phyloP scores from a whole-genome alignment of 2,888 invertebrate genomes.

The Lithophane socia region DNA sequence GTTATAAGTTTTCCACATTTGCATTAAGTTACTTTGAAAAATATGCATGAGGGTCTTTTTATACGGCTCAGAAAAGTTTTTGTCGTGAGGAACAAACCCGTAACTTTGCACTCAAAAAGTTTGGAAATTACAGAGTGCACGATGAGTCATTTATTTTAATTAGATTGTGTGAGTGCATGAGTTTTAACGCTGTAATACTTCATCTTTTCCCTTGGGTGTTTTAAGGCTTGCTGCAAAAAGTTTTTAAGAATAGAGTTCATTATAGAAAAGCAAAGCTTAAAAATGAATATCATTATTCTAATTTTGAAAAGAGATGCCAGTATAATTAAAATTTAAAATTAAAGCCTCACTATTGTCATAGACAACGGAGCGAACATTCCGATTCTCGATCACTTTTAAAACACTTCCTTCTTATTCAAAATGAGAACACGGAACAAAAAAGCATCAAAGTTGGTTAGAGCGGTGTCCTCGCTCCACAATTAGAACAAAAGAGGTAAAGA shows the following conservation, averaged over 20 bases:
- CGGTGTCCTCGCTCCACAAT: slow-evolving; percentile 76
- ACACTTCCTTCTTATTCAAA: slow-evolving; percentile 64
- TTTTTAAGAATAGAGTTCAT: not conserved
- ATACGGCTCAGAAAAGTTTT: slow-evolving; percentile 34
- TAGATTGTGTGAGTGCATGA: slow-evolving; percentile 49
- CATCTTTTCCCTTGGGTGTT: slow-evolving; percentile 18
- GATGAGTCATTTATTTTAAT: slow-evolving; percentile 55
- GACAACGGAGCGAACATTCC: slow-evolving; percentile 40
- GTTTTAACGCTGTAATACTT: slow-evolving; percentile 26
- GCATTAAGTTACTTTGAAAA: slow-evolving; percentile 47
- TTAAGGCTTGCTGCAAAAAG: not conserved
- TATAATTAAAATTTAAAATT: slow-evolving; percentile 10
- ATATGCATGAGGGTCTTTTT: slow-evolving; percentile 52
- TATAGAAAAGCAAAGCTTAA: not conserved
- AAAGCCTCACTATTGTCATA: slow-evolving; percentile 14
- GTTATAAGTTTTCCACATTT: slow-evolving; percentile 42
- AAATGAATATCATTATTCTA: not conserved
- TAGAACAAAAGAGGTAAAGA: slow-evolving; percentile 78
- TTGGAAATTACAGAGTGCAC: slow-evolving; percentile 55
- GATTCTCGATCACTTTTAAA: slow-evolving; percentile 56
- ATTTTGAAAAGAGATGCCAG: slow-evolving; percentile 1
- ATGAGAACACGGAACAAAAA: slow-evolving; percentile 62
- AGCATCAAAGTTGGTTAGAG: slow-evolving; percentile 60
- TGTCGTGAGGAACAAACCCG: slow-evolving; percentile 40
- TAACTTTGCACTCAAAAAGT: slow-evolving; percentile 61